Percentiles rank a stretch among this genome's conserved stretches.
Evolutionary conservation across 1,140 invertebrate genomes (phyloP).

Genomic region (Samia ricini): DNA sequence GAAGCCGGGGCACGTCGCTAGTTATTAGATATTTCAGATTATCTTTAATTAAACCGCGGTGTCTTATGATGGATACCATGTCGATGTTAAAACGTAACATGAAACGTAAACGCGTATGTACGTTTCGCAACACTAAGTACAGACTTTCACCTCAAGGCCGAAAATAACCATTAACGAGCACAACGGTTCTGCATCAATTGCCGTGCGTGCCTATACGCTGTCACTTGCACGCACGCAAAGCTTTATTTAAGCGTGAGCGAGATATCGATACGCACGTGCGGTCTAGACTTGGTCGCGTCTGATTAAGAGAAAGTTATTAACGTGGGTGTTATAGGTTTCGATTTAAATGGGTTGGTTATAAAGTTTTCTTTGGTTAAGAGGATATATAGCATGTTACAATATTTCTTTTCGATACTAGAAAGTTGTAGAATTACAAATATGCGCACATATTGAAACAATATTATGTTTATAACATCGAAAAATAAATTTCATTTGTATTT

Average conservation of each 20-base stretch:
- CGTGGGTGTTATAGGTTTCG: conserved; percentile 1
- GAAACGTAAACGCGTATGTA: background rate
- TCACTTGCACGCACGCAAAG: conserved; percentile 30
- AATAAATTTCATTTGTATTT: no score
- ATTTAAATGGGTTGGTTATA: conserved; percentile 8
- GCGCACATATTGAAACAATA: no score
- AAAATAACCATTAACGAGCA: conserved; percentile 32
- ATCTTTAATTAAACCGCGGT: background rate
- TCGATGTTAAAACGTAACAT: background rate
- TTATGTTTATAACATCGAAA: no score
- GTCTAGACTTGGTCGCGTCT: conserved; percentile 27
- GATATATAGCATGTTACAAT: background rate
- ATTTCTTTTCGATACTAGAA: background rate
- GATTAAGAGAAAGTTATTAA: conserved; percentile 29
- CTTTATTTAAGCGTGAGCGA: conserved; percentile 13
- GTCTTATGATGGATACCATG: background rate
- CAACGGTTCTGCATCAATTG: conserved; percentile 32
- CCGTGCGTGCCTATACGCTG: conserved; percentile 28
- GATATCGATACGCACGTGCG: conserved; percentile 6
- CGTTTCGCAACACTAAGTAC: conserved; percentile 19
- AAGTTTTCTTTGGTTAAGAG: background rate
- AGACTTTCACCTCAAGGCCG: conserved; percentile 56
- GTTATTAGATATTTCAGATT: no score
- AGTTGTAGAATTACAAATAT: background rate
- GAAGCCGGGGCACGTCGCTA: no score